Evolutionary conservation across 2,888 invertebrate species (phyloP).

Genomic region (Spilarctia lutea): DNA sequence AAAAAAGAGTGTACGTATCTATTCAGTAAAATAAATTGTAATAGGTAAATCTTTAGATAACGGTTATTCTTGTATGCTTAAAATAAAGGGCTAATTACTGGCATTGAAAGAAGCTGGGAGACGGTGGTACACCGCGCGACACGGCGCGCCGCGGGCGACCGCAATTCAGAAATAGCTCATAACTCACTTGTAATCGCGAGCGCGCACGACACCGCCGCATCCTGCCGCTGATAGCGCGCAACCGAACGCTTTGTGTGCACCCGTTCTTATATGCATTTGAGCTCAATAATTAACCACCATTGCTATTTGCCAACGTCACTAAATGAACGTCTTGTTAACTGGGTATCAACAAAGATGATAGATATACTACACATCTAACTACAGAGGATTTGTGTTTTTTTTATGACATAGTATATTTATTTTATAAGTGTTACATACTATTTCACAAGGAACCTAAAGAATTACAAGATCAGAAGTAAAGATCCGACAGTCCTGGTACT

Average conservation of each 20-base stretch:
- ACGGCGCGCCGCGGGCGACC: constrained; percentile 64
- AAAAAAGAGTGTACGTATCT: neutral
- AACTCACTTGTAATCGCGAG: constrained; percentile 77
- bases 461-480: no score
- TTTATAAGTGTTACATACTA: no score
- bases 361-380: neutral
- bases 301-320: constrained; percentile 36
- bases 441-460: no score
- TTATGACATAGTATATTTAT: no score
- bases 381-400: constrained; percentile 6
- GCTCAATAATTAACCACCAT: constrained; percentile 63
- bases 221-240: constrained; percentile 71
- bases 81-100: constrained; percentile 54
- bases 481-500: no score
- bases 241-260: constrained; percentile 63
- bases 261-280: constrained; percentile 61
- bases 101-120: constrained; percentile 51
- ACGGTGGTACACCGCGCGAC: constrained; percentile 42
- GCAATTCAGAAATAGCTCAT: constrained; percentile 74
- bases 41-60: constrained; percentile 28
- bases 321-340: constrained; percentile 23
- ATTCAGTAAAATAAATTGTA: neutral
- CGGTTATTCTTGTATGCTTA: constrained; percentile 45
- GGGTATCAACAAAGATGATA: constrained; percentile 22
- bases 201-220: constrained; percentile 70